These are phyloP conservation scores for Tenualosa thibaudeaui DNA, from an alignment of 2,797 vertebrate species.

Conservation along the genomic window DNA sequence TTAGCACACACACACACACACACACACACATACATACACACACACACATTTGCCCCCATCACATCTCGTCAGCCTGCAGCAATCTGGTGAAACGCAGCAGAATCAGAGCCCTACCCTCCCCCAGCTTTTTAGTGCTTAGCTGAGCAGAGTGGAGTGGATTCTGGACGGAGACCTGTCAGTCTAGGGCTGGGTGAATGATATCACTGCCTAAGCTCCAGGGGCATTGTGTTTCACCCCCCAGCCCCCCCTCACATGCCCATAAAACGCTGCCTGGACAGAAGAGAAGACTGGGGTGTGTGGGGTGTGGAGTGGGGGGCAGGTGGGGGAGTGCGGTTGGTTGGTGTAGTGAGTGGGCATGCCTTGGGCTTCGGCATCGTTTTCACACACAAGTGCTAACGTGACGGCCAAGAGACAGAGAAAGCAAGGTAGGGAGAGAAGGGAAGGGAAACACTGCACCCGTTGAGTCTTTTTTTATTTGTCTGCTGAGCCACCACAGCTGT, in stretches of 20 bases:
- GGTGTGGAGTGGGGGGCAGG: too few relatives aligned
- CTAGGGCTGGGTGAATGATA: not conserved
- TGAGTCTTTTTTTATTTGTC: slow-evolving; percentile 10
- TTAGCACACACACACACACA: not conserved
- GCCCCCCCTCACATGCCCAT: not conserved
- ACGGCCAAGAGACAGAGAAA: not conserved
- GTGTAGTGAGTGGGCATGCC: not conserved
- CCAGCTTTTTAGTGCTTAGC: not conserved
- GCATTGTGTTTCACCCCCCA: not conserved
- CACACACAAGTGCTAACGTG: slow-evolving; percentile 25
- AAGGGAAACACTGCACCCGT: slow-evolving; percentile 37
- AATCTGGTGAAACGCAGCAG: not conserved
- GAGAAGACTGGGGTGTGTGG: not conserved
- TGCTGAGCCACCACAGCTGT: slow-evolving; percentile 51
- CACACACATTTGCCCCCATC: not conserved
- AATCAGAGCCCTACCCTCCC: not conserved
- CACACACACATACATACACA: not conserved
- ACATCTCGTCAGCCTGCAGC: not conserved
- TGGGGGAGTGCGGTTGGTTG: too few relatives aligned
- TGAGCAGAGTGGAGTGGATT: not conserved
- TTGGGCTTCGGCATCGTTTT: slow-evolving; percentile 37
- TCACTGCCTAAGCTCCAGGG: not conserved
- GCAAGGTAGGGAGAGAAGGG: not conserved
- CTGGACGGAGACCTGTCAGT: not conserved
- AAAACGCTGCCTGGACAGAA: not conserved